Percentiles rank a stretch among this genome's conserved stretches.
Evolutionary conservation across 2,888 invertebrate species (phyloP).

Genomic region (Electrophaes corylata): DNA sequence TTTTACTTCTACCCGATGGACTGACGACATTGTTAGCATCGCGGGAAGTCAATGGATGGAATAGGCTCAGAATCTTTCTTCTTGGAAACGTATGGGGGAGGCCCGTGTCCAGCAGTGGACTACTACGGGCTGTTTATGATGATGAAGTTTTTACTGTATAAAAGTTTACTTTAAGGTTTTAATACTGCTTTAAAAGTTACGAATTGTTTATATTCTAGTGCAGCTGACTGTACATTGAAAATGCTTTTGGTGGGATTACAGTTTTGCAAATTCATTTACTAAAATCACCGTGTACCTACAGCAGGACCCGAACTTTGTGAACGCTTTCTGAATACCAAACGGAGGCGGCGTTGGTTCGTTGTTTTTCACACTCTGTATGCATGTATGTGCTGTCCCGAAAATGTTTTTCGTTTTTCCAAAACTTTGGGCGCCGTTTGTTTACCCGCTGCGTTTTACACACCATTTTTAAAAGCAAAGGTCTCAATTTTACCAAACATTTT

Average conservation of each 20-base stretch:
- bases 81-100: too few species aligned
- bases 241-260: not conserved
- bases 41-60: too few species aligned
- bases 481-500: not conserved
- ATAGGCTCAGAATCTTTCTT: too few species aligned
- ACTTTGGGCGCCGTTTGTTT: constrained; percentile 5
- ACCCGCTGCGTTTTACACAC: constrained; percentile 1
- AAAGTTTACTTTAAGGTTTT: too few species aligned
- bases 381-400: constrained; percentile 8
- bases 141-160: too few species aligned
- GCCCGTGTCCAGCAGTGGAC: too few species aligned
- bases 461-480: not conserved
- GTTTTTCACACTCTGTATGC: constrained; percentile 10
- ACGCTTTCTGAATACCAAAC: constrained; percentile 7
- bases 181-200: too few species aligned
- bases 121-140: too few species aligned
- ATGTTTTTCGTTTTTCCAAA: constrained; percentile 8
- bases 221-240: not conserved
- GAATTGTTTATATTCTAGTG: too few species aligned
- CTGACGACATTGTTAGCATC: too few species aligned
- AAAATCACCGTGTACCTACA: not conserved
- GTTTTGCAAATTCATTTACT: not conserved
- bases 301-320: constrained; percentile 4
- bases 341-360: not conserved
- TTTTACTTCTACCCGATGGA: too few species aligned